A percentile compares a stretch with the other conserved stretches of the same genome.
Conservation (phyloP, 2,888 invertebrate genomes). For the Druceiella hillmani region DNA sequence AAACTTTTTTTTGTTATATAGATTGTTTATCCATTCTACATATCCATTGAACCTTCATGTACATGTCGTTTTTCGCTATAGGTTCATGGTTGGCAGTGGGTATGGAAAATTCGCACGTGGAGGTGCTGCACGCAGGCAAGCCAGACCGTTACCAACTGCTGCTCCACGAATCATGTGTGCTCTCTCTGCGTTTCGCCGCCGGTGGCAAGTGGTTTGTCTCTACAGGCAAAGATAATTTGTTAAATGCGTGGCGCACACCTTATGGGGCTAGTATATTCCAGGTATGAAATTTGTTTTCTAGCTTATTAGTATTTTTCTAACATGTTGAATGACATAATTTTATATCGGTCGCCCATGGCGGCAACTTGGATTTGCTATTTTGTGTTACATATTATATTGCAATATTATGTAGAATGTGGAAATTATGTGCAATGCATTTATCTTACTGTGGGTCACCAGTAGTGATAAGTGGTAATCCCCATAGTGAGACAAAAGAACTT, state of each 20-base stretch:
- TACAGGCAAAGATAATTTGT: constrained; percentile 96
- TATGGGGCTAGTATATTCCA: constrained; percentile 98
- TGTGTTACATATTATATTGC: too few relatives aligned
- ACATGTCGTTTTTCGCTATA: constrained; percentile 25
- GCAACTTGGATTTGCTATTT: too few relatives aligned
- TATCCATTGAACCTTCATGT: background rate
- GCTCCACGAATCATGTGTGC: constrained; percentile 94
- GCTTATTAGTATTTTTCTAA: constrained; percentile 2
- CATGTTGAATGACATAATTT: constrained; percentile 3
- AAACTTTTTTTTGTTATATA: background rate
- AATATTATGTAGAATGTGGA: too few relatives aligned
- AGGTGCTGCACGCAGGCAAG: constrained; percentile 86
- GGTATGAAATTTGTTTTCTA: constrained; percentile 49
- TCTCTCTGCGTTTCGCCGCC: constrained; percentile 91
- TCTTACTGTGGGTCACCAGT: too few relatives aligned
- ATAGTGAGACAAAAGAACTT: too few relatives aligned
- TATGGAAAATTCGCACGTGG: constrained; percentile 97
- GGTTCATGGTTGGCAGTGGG: constrained; percentile 97
- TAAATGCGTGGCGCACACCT: constrained; percentile 97
- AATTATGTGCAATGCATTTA: too few relatives aligned
- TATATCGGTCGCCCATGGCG: background rate
- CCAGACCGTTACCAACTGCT: constrained; percentile 94
- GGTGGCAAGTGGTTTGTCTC: constrained; percentile 99
- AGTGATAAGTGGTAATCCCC: too few relatives aligned
- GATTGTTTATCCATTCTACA: background rate